Percentiles rank a stretch among this genome's conserved stretches.
Conservation (phyloP, 2,113 vertebrate species). For the Struthio camelus region DNA sequence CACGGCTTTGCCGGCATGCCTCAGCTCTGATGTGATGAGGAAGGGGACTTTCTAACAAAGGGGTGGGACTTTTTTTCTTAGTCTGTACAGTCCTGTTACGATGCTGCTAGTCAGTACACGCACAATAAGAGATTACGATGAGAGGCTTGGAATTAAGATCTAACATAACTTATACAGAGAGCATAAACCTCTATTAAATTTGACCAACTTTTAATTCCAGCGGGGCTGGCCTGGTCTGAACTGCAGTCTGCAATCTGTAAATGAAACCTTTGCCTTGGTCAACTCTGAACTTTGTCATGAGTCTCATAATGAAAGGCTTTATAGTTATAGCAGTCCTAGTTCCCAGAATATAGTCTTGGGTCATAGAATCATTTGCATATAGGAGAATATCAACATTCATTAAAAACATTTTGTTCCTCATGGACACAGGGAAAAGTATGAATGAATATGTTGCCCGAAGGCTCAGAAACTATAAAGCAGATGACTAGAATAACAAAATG, state of each 20-base stretch:
- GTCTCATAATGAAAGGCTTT: background rate
- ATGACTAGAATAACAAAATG: background rate
- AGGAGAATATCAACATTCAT: background rate
- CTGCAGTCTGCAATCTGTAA: fast-evolving
- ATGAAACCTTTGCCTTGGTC: background rate
- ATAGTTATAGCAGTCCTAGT: background rate
- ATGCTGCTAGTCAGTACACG: background rate
- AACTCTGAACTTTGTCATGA: background rate
- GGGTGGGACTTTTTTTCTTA: background rate
- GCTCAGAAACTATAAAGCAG: background rate
- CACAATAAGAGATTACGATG: background rate
- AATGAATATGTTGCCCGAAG: background rate
- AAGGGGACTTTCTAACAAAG: background rate
- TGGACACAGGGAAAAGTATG: background rate
- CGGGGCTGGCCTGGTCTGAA: background rate
- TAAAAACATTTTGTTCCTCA: background rate
- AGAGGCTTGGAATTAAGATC: background rate
- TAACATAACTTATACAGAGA: background rate
- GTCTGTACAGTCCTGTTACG: background rate
- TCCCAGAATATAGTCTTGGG: background rate
- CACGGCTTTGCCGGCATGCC: background rate
- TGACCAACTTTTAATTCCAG: background rate
- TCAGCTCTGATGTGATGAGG: background rate
- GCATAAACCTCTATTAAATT: background rate
- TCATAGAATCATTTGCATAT: background rate